Conservation (phyloP, 2,888 invertebrate genomes). For the Melinaea marsaeus region DNA sequence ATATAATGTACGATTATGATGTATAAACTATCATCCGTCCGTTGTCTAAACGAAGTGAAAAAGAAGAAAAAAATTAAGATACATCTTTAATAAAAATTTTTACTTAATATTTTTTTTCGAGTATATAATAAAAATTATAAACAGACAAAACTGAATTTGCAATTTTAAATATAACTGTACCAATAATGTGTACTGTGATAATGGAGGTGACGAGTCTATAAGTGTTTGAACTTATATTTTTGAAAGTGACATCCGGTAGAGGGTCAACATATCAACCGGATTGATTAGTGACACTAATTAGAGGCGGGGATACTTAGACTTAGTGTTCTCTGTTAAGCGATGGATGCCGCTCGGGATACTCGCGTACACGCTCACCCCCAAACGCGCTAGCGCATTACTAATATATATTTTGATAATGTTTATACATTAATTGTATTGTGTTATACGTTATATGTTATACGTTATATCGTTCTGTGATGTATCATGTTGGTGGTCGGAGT, state of each 20-base stretch:
- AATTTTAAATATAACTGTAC: no score
- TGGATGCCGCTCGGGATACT: constrained; percentile 53
- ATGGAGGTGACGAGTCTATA: background rate
- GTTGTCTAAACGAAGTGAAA: no score
- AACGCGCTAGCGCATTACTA: constrained; percentile 44
- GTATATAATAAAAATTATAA: no score
- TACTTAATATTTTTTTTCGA: no score
- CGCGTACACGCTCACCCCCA: constrained; percentile 62
- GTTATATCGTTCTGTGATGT: constrained; percentile 32
- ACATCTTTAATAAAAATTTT: no score
- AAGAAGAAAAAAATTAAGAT: no score
- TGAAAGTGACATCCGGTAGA: constrained; percentile 21
- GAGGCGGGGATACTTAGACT: constrained; percentile 29
- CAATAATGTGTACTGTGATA: no score
- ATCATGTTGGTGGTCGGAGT: constrained; percentile 63
- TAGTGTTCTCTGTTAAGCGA: constrained; percentile 60
- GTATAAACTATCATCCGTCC: no score
- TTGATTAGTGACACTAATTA: constrained; percentile 30
- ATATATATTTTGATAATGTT: constrained; percentile 28
- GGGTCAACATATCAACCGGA: constrained; percentile 15
- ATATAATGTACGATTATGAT: no score
- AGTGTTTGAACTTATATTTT: constrained; percentile 11
- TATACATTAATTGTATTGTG: constrained; percentile 16
- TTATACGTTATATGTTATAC: constrained; percentile 34
- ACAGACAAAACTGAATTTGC: no score